Evolutionary conservation across 2,797 vertebrate species (phyloP), one percentile per base, ranked within the genome.

Genomic region (Myotis myotis): DNA sequence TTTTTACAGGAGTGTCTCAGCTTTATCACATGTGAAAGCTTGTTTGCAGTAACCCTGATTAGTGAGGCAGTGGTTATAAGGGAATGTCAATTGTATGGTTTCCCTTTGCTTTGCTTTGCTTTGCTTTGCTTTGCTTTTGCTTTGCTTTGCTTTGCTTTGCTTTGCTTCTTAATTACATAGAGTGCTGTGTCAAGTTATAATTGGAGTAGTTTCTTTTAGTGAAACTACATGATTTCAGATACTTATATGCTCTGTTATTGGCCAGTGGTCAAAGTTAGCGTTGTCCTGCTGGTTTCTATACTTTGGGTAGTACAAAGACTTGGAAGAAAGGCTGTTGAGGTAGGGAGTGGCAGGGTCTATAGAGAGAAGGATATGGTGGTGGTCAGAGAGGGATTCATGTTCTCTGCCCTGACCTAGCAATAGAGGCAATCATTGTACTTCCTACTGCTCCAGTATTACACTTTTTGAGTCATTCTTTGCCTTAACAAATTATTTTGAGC

Each of bases 141-240:
- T 60, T 84, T 64, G 66, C 33, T 33, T 33, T 71, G 68, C 23
- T 30, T 17, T 66, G 6, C 11, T 60, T 84, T 64, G 66, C 33
- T 33, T 33, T 71, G 68, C 81, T 88, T 49, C 57, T 94, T 87
- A 93, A 70, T 74, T 95, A 30, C 25, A 47, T 79, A 47, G 75
- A 82, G 2, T 90, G 19, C 44, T 92, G 85, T 53, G 30, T 87
- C 71, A 91, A 38, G 47, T 95, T 89, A 82, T 55, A 82, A 41
- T 87, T 93, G 33, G 38, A 82, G 30, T 44, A 53, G 15, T 87
- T 53, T 70, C 60, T 94, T 85, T 91, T n/a, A n/a, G 25, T 96
- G 89, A 95, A 93, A 86, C 62, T 75, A 87, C 53, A 55, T 76
- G 41, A 78, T 93, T 96, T 96, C 71, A 86, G 79, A 76, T 96